Conservation (phyloP, 2,113 vertebrate species). For the Chrysemys picta region DNA sequence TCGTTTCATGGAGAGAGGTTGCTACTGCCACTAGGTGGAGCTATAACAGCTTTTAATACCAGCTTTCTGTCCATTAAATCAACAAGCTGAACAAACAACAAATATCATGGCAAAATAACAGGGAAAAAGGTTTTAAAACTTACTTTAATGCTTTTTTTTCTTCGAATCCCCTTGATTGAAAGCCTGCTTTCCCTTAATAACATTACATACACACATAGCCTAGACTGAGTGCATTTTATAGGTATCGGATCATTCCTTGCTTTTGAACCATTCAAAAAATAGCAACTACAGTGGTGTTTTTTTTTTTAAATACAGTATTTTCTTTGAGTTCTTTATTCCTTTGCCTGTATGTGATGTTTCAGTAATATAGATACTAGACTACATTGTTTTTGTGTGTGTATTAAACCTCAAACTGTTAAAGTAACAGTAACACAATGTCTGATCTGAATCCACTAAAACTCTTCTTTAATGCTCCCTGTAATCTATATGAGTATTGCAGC, state of each 20-base stretch:
- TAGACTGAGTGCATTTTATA: fast-evolving
- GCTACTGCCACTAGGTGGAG: conserved; percentile 58
- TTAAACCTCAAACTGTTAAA: conserved; percentile 20
- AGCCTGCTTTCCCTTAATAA: conserved; percentile 1
- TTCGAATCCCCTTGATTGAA: background rate
- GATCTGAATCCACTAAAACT: background rate
- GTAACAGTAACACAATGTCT: background rate
- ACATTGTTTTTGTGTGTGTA: background rate
- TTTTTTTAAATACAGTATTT: background rate
- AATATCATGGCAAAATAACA: background rate
- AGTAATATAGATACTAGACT: fast-evolving
- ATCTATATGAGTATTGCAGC: fast-evolving
- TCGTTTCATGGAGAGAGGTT: background rate
- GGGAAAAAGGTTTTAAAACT: background rate
- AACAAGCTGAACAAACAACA: conserved; percentile 27
- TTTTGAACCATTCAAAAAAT: background rate
- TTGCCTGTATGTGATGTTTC: background rate
- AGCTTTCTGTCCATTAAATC: background rate
- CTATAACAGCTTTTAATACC: background rate
- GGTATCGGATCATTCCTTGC: background rate
- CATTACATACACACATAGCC: background rate
- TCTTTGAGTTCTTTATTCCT: conserved; percentile 5
- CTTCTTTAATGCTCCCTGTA: background rate
- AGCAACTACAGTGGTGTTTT: background rate
- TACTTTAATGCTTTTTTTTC: background rate